phyloP scores from a whole-genome alignment of 2,888 invertebrate genomes.

The Lypha dubia region DNA sequence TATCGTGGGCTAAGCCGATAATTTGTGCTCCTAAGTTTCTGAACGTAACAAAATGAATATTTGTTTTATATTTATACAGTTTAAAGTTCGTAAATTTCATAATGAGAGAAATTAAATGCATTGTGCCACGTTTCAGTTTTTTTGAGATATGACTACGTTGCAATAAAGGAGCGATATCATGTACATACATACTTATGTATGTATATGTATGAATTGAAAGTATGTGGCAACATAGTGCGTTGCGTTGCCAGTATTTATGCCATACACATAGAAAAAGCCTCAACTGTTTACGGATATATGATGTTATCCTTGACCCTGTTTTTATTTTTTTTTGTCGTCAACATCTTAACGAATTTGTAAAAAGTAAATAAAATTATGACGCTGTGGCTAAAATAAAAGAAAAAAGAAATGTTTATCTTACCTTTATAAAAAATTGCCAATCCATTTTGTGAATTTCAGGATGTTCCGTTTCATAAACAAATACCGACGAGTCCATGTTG shows the following conservation, averaged over 20 bases:
- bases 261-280: slow-evolving; percentile 33
- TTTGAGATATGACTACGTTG: no score
- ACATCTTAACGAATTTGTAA: slow-evolving; percentile 27
- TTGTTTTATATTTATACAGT: no score
- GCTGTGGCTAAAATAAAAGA: not conserved
- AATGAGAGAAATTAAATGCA: no score
- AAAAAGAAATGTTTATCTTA: slow-evolving; percentile 70
- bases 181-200: no score
- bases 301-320: slow-evolving; percentile 71
- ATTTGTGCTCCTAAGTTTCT: no score
- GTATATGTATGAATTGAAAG: no score
- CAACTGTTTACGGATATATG: slow-evolving; percentile 65
- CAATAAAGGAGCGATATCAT: no score
- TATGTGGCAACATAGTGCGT: slow-evolving; percentile 31
- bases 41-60: no score
- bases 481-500: slow-evolving; percentile 76
- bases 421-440: slow-evolving; percentile 83
- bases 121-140: no score
- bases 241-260: slow-evolving; percentile 52
- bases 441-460: slow-evolving; percentile 77
- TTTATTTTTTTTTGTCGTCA: slow-evolving; percentile 22
- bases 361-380: slow-evolving; percentile 36
- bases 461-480: slow-evolving; percentile 76
- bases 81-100: no score
- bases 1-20: no score